Conservation (phyloP, 1,140 invertebrate species). For the Heliothis virescens region DNA sequence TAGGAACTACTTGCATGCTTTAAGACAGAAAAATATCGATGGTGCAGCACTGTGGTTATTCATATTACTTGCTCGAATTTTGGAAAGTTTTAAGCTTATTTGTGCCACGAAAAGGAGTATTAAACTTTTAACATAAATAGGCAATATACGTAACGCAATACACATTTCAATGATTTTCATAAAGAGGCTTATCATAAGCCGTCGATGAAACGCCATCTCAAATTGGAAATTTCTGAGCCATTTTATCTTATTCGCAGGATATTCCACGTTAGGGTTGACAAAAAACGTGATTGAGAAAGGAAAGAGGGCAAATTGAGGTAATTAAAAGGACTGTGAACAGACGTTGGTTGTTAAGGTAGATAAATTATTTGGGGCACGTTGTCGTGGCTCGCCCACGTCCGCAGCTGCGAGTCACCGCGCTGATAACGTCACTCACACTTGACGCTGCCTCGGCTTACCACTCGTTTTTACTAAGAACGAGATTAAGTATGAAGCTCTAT, state of each 20-base stretch:
- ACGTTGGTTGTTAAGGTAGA: constrained; percentile 61
- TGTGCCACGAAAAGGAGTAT: background rate
- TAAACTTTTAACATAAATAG: constrained; percentile 10
- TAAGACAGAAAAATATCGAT: background rate
- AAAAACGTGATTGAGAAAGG: constrained; percentile 59
- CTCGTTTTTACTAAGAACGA: constrained; percentile 60
- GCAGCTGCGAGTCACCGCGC: constrained; percentile 62
- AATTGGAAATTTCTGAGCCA: constrained; percentile 33
- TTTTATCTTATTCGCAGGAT: constrained; percentile 48
- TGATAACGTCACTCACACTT: constrained; percentile 80
- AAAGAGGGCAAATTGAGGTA: constrained; percentile 65
- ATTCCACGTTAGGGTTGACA: constrained; percentile 33
- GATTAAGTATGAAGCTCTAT: constrained; percentile 64
- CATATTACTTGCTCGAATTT: no score
- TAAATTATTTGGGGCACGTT: constrained; percentile 70
- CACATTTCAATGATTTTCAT: constrained; percentile 35
- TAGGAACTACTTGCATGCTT: background rate
- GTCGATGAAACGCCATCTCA: constrained; percentile 19
- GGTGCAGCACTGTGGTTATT: no score
- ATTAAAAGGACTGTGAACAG: constrained; percentile 74
- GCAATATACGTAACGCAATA: constrained; percentile 9
- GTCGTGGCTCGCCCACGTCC: constrained; percentile 42
- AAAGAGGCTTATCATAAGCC: constrained; percentile 37
- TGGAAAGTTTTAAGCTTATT: no score
- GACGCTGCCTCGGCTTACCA: constrained; percentile 61